Evolutionary conservation across 2,113 vertebrate genomes (phyloP), one percentile per base, ranked within the genome.

Genomic region (Albula glossodonta): DNA sequence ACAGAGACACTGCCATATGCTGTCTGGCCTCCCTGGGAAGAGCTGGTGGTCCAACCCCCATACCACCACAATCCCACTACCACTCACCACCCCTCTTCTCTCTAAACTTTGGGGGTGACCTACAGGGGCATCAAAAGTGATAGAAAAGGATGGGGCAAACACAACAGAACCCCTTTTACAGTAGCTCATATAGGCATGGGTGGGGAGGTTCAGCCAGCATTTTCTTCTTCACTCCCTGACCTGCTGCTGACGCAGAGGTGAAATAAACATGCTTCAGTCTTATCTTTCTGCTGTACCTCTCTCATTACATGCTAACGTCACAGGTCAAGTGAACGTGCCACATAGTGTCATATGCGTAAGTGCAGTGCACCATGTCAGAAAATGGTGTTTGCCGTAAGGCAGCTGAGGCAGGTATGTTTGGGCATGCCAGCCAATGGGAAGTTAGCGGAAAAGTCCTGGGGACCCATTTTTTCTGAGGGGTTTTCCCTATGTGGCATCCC

Each of bases 1-100:
- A 91, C 87, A 91, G 92, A 96, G 94, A 93, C 91, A 41, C 85
- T 90, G 89, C 94, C 95, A 96, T 95, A 96, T 96, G 95, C 90
- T 95, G 94, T 96, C 95, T 95, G 90, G 93, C 87, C 92, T 94
- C 90, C 82, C 87, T 91, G 91, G 85, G 90, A 93, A 89, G 83
- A 63, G 82, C 89, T 81, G 87, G 88, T 81, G 48, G 15, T 41
- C 57, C 50, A 51, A 53, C 83, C 80, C 81, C 77, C 63, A 17
- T 17, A 19, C 12, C 60, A 0, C 12, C 53, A 56, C 53, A 56
- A 6, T 12, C 53, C 53, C 53, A 56, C 53, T 12, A 6, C 53
- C 53, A 8, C 53, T 8, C 53, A 56, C 80, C 53, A 56, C 53
- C 6, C 53, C 81, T 12, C 2, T 12, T 12, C 53, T 56, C 53